These are phyloP conservation scores for Chauna torquata DNA, from an alignment of 2,113 vertebrate genomes.

Conservation along the genomic window DNA sequence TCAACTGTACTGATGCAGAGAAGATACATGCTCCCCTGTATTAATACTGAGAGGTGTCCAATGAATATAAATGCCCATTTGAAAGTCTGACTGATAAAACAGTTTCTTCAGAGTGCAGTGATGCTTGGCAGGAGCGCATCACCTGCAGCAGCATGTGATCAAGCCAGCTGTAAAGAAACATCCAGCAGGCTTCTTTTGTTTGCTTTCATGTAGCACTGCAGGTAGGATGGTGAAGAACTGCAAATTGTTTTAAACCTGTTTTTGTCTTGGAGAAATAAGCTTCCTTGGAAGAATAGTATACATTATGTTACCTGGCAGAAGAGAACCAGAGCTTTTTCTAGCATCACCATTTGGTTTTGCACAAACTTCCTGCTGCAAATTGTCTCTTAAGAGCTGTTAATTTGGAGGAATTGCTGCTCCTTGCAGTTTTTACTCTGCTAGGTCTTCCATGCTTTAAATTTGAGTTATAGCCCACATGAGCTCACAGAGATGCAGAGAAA, in stretches of 20 bases:
- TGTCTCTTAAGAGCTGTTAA: neutral
- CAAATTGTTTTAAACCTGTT: conserved; percentile 13
- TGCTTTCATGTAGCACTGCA: conserved; percentile 29
- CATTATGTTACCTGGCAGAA: neutral
- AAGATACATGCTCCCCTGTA: neutral
- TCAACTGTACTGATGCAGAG: neutral
- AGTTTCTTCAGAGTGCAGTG: neutral
- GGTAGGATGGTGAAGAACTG: neutral
- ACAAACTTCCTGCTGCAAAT: neutral
- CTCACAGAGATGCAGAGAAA: neutral
- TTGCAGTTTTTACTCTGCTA: neutral
- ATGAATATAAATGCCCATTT: conserved; percentile 34
- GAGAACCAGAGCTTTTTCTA: neutral
- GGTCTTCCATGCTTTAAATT: neutral
- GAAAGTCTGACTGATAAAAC: neutral
- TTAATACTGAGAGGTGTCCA: neutral
- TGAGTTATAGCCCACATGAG: rapidly evolving
- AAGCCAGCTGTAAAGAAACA: neutral
- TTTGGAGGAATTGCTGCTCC: neutral
- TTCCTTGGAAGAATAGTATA: neutral
- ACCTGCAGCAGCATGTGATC: conserved; percentile 28
- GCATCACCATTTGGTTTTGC: neutral
- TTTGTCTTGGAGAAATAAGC: neutral
- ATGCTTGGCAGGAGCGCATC: conserved; percentile 53
- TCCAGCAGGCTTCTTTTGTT: conserved; percentile 23